Evolutionary conservation across 2,797 vertebrate species (phyloP).

Genomic region (Sebastes itinus): DNA sequence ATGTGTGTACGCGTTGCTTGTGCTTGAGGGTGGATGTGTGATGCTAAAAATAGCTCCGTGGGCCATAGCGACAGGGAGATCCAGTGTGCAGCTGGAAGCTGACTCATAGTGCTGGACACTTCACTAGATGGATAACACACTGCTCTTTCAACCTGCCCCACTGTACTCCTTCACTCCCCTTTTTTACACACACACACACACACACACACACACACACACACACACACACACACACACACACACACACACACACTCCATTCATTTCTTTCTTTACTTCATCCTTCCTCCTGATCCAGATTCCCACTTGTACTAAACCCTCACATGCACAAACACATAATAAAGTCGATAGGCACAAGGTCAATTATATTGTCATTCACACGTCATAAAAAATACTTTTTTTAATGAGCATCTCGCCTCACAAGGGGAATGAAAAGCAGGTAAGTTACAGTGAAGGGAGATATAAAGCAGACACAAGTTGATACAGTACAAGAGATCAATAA

Average conservation of each 20-base stretch:
- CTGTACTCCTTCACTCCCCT: neutral
- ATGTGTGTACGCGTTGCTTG: neutral
- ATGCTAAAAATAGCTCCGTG: conserved; percentile 72
- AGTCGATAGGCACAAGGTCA: neutral
- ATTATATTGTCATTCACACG: neutral
- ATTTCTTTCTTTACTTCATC: neutral
- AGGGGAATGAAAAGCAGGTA: neutral
- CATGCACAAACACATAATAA: neutral
- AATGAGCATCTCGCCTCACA: neutral
- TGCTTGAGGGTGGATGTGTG: conserved; percentile 41
- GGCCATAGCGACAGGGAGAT: conserved; percentile 62
- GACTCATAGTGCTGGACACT: conserved; percentile 60
- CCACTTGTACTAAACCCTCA: neutral
- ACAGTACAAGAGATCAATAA: neutral
- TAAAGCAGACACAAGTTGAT: neutral
- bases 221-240: neutral
- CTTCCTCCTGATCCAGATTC: neutral
- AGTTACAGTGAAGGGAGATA: neutral
- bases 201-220: neutral
- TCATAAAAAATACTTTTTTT: neutral
- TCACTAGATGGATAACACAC: conserved; percentile 41
- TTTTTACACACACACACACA: neutral
- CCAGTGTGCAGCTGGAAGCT: conserved; percentile 61
- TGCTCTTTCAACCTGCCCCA: conserved; percentile 18
- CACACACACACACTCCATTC: neutral